These are phyloP conservation scores for Lysandra bellargus DNA, from an alignment of 2,888 invertebrate genomes.

Conservation along the genomic window DNA sequence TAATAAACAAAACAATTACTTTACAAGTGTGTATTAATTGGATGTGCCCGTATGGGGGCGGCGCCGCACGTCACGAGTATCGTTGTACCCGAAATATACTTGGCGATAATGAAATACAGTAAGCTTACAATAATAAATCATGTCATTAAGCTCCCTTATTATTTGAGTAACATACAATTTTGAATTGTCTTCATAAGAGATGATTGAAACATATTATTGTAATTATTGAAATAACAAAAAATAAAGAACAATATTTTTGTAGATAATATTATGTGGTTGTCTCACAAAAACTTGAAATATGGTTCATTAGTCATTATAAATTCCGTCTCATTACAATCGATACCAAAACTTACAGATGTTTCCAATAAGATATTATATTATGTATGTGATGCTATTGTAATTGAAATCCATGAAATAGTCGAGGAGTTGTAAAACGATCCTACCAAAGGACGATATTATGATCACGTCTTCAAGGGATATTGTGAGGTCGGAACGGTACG, in stretches of 20 bases:
- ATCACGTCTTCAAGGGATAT: neutral
- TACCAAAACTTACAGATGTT: too few relatives aligned
- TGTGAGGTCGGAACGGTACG: neutral
- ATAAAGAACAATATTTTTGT: too few relatives aligned
- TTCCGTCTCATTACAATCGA: too few relatives aligned
- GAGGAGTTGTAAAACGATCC: neutral
- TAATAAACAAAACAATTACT: constrained; percentile 12
- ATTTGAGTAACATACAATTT: neutral
- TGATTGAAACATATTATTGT: too few relatives aligned
- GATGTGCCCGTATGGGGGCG: constrained; percentile 2
- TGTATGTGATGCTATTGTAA: neutral
- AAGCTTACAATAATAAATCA: neutral
- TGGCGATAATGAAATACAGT: neutral
- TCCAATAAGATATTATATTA: too few relatives aligned
- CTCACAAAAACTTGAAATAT: too few relatives aligned
- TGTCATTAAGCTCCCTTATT: neutral
- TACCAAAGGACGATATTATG: neutral
- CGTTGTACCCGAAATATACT: constrained; percentile 4
- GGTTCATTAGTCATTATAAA: too few relatives aligned
- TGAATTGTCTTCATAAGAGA: too few relatives aligned
- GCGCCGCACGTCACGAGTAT: neutral
- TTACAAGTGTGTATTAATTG: neutral
- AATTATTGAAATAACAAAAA: too few relatives aligned
- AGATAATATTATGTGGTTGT: too few relatives aligned
- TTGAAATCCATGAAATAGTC: neutral